Conservation (phyloP, 2,888 invertebrate species). For the Tolmerus cingulatus region DNA sequence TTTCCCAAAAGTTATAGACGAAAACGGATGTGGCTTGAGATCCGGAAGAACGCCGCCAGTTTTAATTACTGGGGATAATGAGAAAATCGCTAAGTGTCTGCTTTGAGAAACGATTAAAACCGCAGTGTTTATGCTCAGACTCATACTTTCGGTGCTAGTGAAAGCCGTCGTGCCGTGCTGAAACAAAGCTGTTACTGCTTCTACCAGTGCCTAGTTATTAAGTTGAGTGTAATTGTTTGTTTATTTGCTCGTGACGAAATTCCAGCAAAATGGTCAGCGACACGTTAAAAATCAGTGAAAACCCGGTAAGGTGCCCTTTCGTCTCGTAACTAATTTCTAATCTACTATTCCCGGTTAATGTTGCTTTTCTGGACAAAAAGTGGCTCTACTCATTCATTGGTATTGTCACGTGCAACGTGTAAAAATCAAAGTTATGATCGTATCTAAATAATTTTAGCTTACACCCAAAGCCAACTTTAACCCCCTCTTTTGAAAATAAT, state of each 20-base stretch:
- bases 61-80: not conserved
- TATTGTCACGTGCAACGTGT: not conserved
- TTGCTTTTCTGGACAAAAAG: not conserved
- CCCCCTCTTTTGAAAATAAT: not conserved
- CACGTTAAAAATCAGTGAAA: slow-evolving; percentile 52
- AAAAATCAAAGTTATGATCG: not conserved
- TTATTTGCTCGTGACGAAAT: not conserved
- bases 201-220: not conserved
- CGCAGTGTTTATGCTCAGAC: not conserved
- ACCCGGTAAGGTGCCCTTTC: not conserved
- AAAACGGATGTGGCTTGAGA: not conserved
- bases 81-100: not conserved
- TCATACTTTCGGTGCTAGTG: not conserved
- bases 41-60: not conserved
- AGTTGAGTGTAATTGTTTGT: not conserved
- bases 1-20: not conserved
- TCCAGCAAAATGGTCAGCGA: slow-evolving; percentile 54
- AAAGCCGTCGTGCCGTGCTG: not conserved
- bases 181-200: not conserved
- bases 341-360: not conserved
- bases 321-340: not conserved
- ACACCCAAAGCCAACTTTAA: not conserved
- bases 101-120: not conserved
- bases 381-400: not conserved
- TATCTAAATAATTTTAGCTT: not conserved